phyloP scores from a whole-genome alignment of 2,888 invertebrate species.

The Drosophila acutilabella region DNA sequence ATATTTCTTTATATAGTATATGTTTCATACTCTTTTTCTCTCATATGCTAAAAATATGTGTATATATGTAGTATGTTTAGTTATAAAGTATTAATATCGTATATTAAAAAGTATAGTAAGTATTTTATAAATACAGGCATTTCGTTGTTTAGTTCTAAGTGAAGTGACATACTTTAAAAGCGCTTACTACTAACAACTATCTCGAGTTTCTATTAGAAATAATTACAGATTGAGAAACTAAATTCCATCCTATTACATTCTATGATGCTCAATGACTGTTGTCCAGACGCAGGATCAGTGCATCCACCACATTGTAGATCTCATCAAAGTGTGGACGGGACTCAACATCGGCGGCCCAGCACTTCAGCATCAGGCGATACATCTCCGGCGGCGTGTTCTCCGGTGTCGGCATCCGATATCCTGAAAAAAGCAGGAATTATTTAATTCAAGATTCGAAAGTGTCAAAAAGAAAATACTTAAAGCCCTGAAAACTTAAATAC shows the following conservation, averaged over 20 bases:
- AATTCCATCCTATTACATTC: constrained; percentile 4
- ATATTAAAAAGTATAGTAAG: constrained; percentile 32
- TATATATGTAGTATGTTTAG: constrained; percentile 3
- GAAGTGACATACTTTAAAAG: constrained; percentile 72
- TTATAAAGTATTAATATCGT: constrained; percentile 17
- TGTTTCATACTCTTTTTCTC: neutral
- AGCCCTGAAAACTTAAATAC: too few relatives aligned
- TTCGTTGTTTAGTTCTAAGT: constrained; percentile 63
- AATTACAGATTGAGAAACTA: constrained; percentile 28
- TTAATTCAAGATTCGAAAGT: neutral
- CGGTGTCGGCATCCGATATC: constrained; percentile 96
- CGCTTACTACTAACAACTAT: constrained; percentile 61
- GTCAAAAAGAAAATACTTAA: neutral
- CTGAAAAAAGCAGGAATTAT: constrained; percentile 85
- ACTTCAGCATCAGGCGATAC: constrained; percentile 95
- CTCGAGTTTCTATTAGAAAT: constrained; percentile 47
- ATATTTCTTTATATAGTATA: constrained; percentile 30
- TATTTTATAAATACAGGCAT: constrained; percentile 77
- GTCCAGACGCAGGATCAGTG: constrained; percentile 85
- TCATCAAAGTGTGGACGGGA: constrained; percentile 96
- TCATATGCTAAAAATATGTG: constrained; percentile 22
- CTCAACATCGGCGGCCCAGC: constrained; percentile 97
- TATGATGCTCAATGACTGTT: constrained; percentile 74
- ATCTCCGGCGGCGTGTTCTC: constrained; percentile 95
- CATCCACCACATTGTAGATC: constrained; percentile 92